These are phyloP conservation scores for Malurus elegans DNA, from an alignment of 2,113 vertebrate species.

Conservation along the genomic window DNA sequence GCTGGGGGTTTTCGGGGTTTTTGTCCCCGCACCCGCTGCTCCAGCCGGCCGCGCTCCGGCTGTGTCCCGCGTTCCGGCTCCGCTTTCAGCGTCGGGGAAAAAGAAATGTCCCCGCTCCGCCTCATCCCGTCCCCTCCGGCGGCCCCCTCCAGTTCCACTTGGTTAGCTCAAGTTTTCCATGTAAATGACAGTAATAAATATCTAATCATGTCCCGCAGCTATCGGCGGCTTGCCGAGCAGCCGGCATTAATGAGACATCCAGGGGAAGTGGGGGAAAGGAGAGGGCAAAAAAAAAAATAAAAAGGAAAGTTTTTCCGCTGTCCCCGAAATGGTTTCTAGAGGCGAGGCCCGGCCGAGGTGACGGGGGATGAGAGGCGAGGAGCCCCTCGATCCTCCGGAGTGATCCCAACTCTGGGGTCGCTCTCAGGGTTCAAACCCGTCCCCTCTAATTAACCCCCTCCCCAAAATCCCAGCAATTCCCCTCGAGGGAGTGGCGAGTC, in stretches of 20 bases:
- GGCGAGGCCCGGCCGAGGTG: background rate
- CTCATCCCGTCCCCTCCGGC: conserved; percentile 20
- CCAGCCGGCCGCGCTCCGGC: background rate
- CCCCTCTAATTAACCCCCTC: background rate
- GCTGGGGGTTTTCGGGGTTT: background rate
- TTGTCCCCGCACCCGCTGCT: background rate
- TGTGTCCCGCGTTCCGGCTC: background rate
- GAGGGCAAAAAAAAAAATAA: background rate
- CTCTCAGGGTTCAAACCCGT: background rate
- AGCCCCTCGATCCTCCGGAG: background rate
- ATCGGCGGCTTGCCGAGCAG: conserved; percentile 57
- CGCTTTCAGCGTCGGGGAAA: background rate
- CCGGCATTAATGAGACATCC: conserved; percentile 67
- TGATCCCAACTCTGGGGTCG: background rate
- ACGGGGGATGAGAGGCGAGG: background rate
- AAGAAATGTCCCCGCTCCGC: background rate
- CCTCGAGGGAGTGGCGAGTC: background rate
- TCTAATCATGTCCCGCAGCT: conserved; percentile 87
- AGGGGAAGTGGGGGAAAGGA: background rate
- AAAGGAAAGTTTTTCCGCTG: background rate
- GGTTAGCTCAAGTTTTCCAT: conserved; percentile 79
- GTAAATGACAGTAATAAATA: conserved; percentile 86
- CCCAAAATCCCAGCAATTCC: background rate
- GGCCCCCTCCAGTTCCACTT: conserved; percentile 71
- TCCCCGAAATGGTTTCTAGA: background rate